Evolutionary conservation across 2,113 vertebrate genomes (phyloP).

Genomic region (Haplochromis vanheusdeni): DNA sequence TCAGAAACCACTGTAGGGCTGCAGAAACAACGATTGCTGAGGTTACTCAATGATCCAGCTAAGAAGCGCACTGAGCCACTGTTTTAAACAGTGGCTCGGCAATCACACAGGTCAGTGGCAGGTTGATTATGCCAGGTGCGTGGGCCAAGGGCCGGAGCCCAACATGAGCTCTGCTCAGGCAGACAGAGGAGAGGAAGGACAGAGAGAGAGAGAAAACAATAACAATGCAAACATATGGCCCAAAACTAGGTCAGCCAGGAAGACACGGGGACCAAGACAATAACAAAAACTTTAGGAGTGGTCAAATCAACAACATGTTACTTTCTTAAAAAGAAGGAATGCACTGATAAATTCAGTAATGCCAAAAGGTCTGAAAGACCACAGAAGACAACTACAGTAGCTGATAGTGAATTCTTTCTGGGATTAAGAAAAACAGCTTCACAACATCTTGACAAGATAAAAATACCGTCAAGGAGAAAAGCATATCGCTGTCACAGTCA

Average conservation of each 20-base stretch:
- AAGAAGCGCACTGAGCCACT: neutral
- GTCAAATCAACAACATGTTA: neutral
- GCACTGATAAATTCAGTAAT: neutral
- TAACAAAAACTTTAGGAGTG: neutral
- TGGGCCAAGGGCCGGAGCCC: neutral
- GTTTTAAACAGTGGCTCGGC: neutral
- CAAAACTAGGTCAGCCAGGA: neutral
- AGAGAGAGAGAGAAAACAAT: neutral
- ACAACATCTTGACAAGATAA: neutral
- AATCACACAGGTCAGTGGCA: neutral
- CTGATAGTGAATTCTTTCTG: neutral
- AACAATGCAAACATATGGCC: neutral
- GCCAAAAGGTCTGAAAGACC: neutral
- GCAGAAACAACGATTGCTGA: fast-evolving
- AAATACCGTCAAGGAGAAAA: fast-evolving
- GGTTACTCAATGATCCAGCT: neutral
- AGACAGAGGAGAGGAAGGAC: neutral
- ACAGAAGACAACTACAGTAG: neutral
- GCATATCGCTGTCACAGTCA: neutral
- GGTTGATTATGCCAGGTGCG: neutral
- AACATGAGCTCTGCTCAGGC: neutral
- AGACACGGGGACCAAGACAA: neutral
- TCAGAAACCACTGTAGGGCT: neutral
- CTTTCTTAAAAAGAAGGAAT: neutral
- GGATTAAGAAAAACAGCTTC: neutral